phyloP scores from a whole-genome alignment of 2,113 vertebrate species.

The Myrmophylax atrothorax region DNA sequence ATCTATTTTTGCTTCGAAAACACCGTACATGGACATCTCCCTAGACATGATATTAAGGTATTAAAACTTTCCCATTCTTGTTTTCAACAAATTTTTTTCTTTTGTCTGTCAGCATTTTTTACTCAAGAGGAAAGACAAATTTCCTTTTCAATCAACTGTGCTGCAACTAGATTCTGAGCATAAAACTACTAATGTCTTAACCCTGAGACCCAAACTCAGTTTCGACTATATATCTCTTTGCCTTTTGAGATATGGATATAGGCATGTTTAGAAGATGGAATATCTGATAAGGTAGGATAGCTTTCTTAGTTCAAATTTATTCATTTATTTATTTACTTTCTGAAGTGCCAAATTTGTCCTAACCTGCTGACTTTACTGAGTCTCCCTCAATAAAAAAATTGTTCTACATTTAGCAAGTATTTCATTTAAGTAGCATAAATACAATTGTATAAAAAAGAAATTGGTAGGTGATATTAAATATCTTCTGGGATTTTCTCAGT shows the following conservation, averaged over 20 bases:
- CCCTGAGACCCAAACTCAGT: neutral
- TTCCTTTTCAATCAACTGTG: neutral
- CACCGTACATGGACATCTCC: accelerated
- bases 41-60: neutral
- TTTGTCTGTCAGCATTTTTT: neutral
- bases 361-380: neutral
- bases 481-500: neutral
- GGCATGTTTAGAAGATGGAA: accelerated
- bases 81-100: neutral
- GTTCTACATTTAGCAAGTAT: neutral
- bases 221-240: neutral
- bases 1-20: neutral
- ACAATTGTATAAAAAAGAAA: neutral
- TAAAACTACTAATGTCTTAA: neutral
- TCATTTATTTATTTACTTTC: neutral
- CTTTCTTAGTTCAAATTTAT: neutral
- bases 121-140: neutral
- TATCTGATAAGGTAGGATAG: neutral
- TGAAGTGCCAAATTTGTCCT: neutral
- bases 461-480: neutral
- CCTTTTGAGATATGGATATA: neutral
- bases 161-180: neutral
- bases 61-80: neutral
- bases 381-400: neutral
- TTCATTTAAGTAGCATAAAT: neutral